These are phyloP conservation scores for Suncus etruscus DNA, from an alignment of 2,113 vertebrate species.

Conservation along the genomic window DNA sequence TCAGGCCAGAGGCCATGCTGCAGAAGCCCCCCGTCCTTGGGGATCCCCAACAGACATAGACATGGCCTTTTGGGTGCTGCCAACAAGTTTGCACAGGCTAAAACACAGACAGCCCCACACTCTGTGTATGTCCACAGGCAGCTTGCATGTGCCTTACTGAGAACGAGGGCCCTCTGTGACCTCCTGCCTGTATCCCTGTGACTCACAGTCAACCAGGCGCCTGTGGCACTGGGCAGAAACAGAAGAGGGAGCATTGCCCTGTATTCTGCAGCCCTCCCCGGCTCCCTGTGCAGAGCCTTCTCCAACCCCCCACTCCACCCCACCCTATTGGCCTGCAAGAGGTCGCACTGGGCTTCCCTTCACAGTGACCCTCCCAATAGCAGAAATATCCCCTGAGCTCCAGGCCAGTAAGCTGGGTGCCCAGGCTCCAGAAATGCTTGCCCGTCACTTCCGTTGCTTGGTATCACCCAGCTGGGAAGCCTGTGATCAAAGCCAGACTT, in stretches of 20 bases:
- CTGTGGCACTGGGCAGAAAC: too few species aligned
- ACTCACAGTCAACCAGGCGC: too few species aligned
- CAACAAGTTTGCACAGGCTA: neutral
- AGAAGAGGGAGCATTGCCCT: too few species aligned
- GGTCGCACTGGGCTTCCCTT: too few species aligned
- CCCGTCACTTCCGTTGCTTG: neutral
- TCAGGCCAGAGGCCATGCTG: neutral
- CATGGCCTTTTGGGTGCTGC: neutral
- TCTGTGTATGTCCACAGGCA: too few species aligned
- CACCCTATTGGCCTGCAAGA: too few species aligned
- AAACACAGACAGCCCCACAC: too few species aligned
- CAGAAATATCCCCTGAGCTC: neutral
- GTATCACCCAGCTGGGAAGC: neutral
- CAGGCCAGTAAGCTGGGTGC: neutral
- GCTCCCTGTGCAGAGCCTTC: neutral
- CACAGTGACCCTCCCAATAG: too few species aligned
- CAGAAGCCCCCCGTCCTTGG: neutral
- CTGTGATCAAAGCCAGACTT: conserved; percentile 35
- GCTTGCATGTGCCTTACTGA: too few species aligned
- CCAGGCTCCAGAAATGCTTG: neutral
- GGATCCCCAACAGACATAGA: neutral
- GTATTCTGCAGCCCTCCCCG: neutral
- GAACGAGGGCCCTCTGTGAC: too few species aligned
- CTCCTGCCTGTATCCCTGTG: too few species aligned
- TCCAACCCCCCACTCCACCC: too few species aligned